phyloP scores from a whole-genome alignment of 2,113 vertebrate species.

The Hydrochoerus hydrochaeris region DNA sequence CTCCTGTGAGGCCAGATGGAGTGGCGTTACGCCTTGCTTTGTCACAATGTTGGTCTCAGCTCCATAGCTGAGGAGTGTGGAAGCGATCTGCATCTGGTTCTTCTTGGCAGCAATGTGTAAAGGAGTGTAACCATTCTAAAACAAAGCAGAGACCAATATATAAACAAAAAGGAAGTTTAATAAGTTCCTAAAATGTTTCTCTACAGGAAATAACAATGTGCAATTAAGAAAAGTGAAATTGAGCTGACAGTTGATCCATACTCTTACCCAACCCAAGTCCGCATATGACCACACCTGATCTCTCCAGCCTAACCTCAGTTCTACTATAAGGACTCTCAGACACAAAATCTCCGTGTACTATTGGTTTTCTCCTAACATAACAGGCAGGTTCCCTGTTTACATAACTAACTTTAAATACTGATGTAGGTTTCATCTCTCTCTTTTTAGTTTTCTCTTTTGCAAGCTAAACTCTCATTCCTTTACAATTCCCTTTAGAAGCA shows the following conservation, averaged over 20 bases:
- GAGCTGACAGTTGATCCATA: background rate
- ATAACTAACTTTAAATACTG: background rate
- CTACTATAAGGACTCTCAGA: background rate
- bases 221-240: background rate
- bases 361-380: background rate
- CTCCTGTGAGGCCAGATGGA: slow-evolving; percentile 97
- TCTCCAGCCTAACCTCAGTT: background rate
- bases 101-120: slow-evolving; percentile 97
- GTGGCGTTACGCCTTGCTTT: slow-evolving; percentile 95
- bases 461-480: background rate
- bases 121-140: slow-evolving; percentile 97
- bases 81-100: slow-evolving; percentile 98
- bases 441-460: background rate
- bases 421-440: background rate
- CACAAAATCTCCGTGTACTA: background rate
- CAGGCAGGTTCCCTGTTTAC: background rate
- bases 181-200: background rate
- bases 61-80: slow-evolving; percentile 92
- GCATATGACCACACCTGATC: too few species aligned
- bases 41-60: slow-evolving; percentile 95
- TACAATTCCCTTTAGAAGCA: background rate
- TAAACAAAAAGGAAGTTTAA: background rate
- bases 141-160: background rate
- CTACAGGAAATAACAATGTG: background rate
- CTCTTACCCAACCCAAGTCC: background rate